These are phyloP conservation scores for Labeo catla DNA, from an alignment of 2,113 vertebrate genomes.

Conservation along the genomic window DNA sequence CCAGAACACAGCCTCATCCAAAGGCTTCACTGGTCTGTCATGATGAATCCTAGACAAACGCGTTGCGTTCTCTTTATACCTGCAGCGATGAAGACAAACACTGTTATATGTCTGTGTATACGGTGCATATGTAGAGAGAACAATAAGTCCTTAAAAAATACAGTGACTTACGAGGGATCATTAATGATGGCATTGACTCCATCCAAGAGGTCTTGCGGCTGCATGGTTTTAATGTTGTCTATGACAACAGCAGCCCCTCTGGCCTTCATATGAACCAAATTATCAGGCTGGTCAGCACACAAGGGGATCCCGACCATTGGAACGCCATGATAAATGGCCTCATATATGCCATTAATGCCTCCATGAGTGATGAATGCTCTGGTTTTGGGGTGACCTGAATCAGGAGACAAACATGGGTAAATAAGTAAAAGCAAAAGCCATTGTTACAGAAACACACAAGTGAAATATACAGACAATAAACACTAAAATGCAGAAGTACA, in stretches of 20 bases:
- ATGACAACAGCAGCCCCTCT: slow-evolving; percentile 81
- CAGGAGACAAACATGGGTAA: neutral
- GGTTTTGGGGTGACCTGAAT: slow-evolving; percentile 84
- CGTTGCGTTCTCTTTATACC: slow-evolving; percentile 85
- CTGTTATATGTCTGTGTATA: neutral
- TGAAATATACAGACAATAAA: too few species aligned
- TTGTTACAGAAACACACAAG: too few species aligned
- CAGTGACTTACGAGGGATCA: slow-evolving; percentile 79
- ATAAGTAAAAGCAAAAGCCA: too few species aligned
- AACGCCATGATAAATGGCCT: slow-evolving; percentile 90
- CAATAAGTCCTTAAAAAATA: too few species aligned
- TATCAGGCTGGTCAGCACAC: slow-evolving; percentile 55
- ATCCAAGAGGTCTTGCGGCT: slow-evolving; percentile 72
- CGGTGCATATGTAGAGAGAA: neutral
- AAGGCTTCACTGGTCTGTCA: slow-evolving; percentile 81
- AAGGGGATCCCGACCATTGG: slow-evolving; percentile 85
- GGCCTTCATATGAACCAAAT: slow-evolving; percentile 67
- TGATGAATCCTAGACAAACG: slow-evolving; percentile 85
- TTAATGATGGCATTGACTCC: slow-evolving; percentile 81
- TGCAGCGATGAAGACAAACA: slow-evolving; percentile 14
- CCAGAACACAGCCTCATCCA: slow-evolving; percentile 89
- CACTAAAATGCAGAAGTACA: too few species aligned
- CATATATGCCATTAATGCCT: slow-evolving; percentile 91
- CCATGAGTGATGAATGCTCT: slow-evolving; percentile 91
- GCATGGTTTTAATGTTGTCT: slow-evolving; percentile 75